A percentile compares a stretch with the other conserved stretches of the same genome.
Evolutionary conservation across 2,797 vertebrate genomes (phyloP).

Genomic region (Enteromius thamalakanensis): DNA sequence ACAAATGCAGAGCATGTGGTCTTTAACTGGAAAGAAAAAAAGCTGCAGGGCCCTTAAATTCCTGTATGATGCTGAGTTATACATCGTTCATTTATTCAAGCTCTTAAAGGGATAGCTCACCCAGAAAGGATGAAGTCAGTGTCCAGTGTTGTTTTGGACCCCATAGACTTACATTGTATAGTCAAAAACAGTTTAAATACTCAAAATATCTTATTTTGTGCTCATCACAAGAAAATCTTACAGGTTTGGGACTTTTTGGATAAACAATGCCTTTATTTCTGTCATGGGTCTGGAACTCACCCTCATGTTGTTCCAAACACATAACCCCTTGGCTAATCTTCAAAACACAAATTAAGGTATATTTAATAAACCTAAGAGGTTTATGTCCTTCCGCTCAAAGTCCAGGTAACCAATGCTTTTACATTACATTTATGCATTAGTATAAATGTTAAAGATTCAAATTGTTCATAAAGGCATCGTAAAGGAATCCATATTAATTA

Average conservation of each 20-base stretch:
- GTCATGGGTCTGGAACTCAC: not conserved
- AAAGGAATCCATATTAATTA: not conserved
- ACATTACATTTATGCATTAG: not conserved
- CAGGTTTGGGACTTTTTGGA: not conserved
- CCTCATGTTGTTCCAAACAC: not conserved
- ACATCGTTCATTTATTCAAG: not conserved
- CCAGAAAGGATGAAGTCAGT: not conserved
- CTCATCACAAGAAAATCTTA: not conserved
- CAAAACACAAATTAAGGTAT: not conserved
- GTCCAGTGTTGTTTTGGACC: not conserved
- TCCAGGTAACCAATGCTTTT: not conserved
- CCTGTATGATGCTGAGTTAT: conserved; percentile 4
- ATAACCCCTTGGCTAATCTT: not conserved
- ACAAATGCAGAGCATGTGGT: conserved; percentile 23
- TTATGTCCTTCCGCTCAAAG: not conserved
- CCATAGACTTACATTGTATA: not conserved
- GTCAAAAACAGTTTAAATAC: not conserved
- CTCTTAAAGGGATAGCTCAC: not conserved
- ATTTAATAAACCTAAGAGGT: not conserved
- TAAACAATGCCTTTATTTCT: not conserved
- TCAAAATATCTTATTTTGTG: not conserved
- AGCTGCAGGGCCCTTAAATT: not conserved
- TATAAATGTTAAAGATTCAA: not conserved
- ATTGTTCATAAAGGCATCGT: not conserved
- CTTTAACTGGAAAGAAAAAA: not conserved